A percentile compares a stretch with the other conserved stretches of the same genome.
These are phyloP conservation scores for Falco novaeseelandiae DNA, from an alignment of 2,797 vertebrate species.

Conservation along the genomic window DNA sequence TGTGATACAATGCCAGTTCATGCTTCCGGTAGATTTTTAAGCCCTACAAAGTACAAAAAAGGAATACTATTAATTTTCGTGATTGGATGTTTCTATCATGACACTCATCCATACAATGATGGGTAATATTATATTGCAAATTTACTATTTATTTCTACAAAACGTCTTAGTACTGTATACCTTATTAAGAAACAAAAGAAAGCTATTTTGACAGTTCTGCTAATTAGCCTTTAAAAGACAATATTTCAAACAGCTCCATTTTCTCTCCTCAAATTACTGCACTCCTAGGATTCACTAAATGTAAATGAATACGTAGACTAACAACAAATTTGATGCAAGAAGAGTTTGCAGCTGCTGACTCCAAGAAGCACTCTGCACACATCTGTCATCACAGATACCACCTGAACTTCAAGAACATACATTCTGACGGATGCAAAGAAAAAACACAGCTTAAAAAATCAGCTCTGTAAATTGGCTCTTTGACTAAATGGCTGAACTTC, in stretches of 20 bases:
- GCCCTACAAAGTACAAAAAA: not conserved
- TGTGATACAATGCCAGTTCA: not conserved
- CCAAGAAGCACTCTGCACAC: not conserved
- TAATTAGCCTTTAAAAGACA: constrained; percentile 31
- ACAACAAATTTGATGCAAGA: constrained; percentile 6
- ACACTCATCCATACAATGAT: not conserved
- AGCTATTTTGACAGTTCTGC: not conserved
- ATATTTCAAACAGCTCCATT: constrained; percentile 11
- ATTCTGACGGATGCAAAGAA: not conserved
- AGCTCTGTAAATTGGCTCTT: not conserved
- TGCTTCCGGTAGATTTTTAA: not conserved
- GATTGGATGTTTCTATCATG: not conserved
- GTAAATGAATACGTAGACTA: constrained; percentile 8
- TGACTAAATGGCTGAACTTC: not conserved
- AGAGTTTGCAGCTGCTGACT: constrained; percentile 13
- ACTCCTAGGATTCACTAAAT: constrained; percentile 13
- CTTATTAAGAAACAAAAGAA: not conserved
- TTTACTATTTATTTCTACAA: not conserved
- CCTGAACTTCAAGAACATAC: constrained; percentile 5
- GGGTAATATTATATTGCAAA: not conserved
- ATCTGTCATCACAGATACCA: constrained; percentile 30
- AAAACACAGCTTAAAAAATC: not conserved
- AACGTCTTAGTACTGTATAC: not conserved
- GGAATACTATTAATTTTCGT: not conserved
- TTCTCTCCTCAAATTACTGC: constrained; percentile 3